These are phyloP conservation scores for Calcarius lapponicus DNA, from an alignment of 2,797 vertebrate species.

Conservation along the genomic window DNA sequence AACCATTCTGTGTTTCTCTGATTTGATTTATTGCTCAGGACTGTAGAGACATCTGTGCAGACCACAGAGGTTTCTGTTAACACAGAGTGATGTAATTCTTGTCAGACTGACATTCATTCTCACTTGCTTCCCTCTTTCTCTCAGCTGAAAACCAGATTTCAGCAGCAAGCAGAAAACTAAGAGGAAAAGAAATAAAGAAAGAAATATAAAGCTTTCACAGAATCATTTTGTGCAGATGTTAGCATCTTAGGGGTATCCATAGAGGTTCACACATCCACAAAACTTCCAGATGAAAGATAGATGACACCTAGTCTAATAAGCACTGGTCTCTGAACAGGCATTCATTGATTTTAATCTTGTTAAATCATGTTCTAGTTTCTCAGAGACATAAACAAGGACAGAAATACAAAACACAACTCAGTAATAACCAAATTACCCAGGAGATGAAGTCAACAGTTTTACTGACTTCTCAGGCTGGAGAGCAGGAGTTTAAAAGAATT, in stretches of 20 bases:
- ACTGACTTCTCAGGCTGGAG: slow-evolving; percentile 2
- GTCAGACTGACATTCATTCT: background rate
- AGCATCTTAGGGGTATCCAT: background rate
- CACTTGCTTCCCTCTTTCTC: background rate
- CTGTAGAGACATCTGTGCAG: background rate
- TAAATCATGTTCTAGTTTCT: slow-evolving; percentile 41
- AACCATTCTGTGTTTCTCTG: background rate
- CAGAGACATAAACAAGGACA: slow-evolving; percentile 10
- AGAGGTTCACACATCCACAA: background rate
- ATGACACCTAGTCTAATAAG: slow-evolving; percentile 2
- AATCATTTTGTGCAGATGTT: slow-evolving; percentile 18
- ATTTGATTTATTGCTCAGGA: background rate
- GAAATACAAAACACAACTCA: slow-evolving; percentile 32
- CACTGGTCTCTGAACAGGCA: slow-evolving; percentile 10
- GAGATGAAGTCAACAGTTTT: slow-evolving; percentile 30
- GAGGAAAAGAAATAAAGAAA: background rate
- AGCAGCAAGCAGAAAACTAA: background rate
- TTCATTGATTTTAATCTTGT: slow-evolving; percentile 49
- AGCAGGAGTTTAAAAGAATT: slow-evolving; percentile 20
- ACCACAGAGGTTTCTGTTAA: background rate
- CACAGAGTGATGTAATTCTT: background rate
- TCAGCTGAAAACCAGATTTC: background rate
- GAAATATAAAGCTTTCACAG: background rate
- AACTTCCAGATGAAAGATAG: slow-evolving; percentile 17
- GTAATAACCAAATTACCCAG: slow-evolving; percentile 5